Evolutionary conservation across 2,797 vertebrate species (phyloP).

Genomic region (Parauchenoglanis punctatus): DNA sequence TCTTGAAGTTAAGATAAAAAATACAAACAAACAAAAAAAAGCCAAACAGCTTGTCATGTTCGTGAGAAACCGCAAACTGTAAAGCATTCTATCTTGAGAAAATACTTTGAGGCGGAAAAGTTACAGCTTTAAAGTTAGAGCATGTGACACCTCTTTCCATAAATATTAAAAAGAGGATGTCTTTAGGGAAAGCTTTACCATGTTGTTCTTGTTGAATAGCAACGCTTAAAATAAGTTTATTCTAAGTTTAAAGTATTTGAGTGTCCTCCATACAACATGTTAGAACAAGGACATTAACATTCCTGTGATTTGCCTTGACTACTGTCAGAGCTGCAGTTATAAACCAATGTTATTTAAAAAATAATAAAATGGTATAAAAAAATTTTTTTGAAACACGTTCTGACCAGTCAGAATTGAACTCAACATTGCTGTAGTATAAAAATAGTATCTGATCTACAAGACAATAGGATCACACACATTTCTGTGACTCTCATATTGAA

Average conservation of each 20-base stretch:
- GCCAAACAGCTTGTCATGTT: not conserved
- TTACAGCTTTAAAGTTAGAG: conserved; percentile 6
- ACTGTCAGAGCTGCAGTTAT: not conserved
- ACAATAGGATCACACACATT: not conserved
- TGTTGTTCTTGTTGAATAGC: not conserved
- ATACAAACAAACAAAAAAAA: no score
- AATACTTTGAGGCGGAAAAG: not conserved
- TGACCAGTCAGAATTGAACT: not conserved
- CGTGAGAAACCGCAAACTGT: not conserved
- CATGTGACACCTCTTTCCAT: not conserved
- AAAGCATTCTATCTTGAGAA: conserved; percentile 2
- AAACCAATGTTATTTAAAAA: not conserved
- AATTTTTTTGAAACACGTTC: not conserved
- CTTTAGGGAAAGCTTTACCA: not conserved
- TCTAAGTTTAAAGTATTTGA: not conserved
- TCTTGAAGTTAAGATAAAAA: conserved; percentile 1
- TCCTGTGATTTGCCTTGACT: not conserved
- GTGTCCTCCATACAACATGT: not conserved
- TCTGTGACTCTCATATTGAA: not conserved
- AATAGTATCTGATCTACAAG: not conserved
- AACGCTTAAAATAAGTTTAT: not conserved
- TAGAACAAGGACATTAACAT: not conserved
- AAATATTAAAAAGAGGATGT: not conserved
- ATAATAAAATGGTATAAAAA: not conserved
- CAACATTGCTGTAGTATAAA: not conserved